phyloP scores from a whole-genome alignment of 2,797 vertebrate species.

The Aplochiton taeniatus region DNA sequence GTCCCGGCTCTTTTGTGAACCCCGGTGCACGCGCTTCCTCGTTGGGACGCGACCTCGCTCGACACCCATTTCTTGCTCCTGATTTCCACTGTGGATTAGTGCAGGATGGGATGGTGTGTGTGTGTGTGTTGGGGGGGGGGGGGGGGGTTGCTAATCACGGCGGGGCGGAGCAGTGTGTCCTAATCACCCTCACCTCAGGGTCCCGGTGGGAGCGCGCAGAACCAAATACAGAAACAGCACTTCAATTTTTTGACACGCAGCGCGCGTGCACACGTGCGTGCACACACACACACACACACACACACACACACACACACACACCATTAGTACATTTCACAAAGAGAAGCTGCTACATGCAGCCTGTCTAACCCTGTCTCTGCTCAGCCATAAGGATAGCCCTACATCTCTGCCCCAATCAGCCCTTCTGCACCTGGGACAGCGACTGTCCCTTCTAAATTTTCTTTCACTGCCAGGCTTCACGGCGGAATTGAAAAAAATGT shows the following conservation, averaged over 20 bases:
- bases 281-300: slow-evolving; percentile 10
- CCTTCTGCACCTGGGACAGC: too few relatives aligned
- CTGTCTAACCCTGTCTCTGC: slow-evolving; percentile 6
- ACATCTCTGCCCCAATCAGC: too few relatives aligned
- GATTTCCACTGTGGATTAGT: slow-evolving; percentile 80
- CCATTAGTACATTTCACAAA: too few relatives aligned
- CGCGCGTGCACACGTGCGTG: not conserved
- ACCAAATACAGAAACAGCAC: slow-evolving; percentile 59
- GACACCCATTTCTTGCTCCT: slow-evolving; percentile 78
- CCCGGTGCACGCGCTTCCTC: slow-evolving; percentile 62
- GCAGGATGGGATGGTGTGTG: slow-evolving; percentile 65
- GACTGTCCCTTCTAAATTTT: too few relatives aligned
- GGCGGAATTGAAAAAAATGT: not conserved
- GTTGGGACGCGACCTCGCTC: slow-evolving; percentile 72
- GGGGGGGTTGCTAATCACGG: too few relatives aligned
- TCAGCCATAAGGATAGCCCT: too few relatives aligned
- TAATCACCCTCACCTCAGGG: slow-evolving; percentile 59
- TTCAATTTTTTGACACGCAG: slow-evolving; percentile 61
- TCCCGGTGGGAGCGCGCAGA: slow-evolving; percentile 43
- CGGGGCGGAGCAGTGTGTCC: slow-evolving; percentile 33
- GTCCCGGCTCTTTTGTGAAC: slow-evolving; percentile 73
- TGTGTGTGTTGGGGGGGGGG: slow-evolving; percentile 41
- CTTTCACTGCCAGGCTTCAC: too few relatives aligned
- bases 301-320: slow-evolving; percentile 7
- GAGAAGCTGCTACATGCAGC: not conserved